Evolutionary conservation across 2,797 vertebrate species (phyloP).

Genomic region (Chloroceryle amazona): DNA sequence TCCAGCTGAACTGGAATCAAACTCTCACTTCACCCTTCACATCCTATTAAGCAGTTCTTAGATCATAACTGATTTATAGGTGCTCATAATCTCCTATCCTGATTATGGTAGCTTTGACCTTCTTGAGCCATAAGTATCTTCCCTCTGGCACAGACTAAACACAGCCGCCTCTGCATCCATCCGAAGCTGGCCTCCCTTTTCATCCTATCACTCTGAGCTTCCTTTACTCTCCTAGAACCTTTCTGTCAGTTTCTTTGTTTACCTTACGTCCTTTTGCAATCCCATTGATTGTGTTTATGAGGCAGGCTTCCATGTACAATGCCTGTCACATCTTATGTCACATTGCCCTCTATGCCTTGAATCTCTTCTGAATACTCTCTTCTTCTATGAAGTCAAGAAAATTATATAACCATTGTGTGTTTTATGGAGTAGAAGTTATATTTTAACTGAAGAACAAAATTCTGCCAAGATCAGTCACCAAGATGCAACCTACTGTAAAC

Average conservation of each 20-base stretch:
- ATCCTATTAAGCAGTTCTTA: constrained; percentile 31
- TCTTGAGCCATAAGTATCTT: background rate
- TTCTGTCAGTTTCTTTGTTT: background rate
- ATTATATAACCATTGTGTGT: fast-evolving
- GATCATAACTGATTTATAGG: constrained; percentile 6
- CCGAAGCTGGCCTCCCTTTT: background rate
- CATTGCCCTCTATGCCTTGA: background rate
- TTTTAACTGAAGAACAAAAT: background rate
- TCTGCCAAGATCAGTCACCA: background rate
- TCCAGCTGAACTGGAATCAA: constrained; percentile 42
- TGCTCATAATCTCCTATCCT: background rate
- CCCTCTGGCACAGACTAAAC: background rate
- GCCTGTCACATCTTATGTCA: background rate
- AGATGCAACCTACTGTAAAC: background rate
- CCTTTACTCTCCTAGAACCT: background rate
- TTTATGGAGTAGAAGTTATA: background rate
- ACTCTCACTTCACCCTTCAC: constrained; percentile 37
- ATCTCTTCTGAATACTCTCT: background rate
- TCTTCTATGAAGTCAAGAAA: background rate
- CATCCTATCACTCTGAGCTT: background rate
- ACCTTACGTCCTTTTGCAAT: background rate
- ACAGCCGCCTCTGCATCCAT: background rate
- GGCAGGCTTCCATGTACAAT: background rate
- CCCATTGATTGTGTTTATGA: background rate
- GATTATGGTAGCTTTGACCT: constrained; percentile 5